phyloP scores from a whole-genome alignment of 2,113 vertebrate genomes.

The Callipepla californica region DNA sequence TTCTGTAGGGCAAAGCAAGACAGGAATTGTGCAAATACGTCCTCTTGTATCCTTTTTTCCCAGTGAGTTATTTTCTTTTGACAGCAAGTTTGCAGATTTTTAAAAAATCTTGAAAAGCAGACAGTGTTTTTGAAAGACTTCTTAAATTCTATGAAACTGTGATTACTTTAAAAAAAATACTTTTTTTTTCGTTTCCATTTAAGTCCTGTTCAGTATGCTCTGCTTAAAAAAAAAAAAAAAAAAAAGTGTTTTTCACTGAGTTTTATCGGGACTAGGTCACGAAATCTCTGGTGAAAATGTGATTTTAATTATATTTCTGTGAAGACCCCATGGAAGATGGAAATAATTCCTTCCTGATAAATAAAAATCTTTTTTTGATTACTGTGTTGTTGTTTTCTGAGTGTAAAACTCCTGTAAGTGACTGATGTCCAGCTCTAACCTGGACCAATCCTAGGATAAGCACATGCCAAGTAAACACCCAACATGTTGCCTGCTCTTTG shows the following conservation, averaged over 20 bases:
- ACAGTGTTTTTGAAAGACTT: not conserved
- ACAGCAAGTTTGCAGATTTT: not conserved
- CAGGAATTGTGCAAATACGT: not conserved
- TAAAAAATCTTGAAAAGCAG: not conserved
- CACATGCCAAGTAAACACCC: not conserved
- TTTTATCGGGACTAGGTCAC: not conserved
- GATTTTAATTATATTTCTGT: not conserved
- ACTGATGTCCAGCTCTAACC: not conserved
- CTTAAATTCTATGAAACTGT: not conserved
- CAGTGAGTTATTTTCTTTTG: not conserved
- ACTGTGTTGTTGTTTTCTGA: not conserved
- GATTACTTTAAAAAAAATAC: not conserved
- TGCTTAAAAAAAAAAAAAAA: not conserved
- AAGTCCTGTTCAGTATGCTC: not conserved
- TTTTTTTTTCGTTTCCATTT: not conserved
- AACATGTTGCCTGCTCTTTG: not conserved
- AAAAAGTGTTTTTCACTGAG: rapidly evolving
- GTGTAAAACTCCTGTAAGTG: not conserved
- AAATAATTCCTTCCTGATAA: not conserved
- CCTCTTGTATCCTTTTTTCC: not conserved
- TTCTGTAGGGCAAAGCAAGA: not conserved
- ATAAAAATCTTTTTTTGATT: not conserved
- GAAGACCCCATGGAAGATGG: not conserved
- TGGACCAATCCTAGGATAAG: not conserved
- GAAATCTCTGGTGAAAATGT: not conserved